phyloP scores from a whole-genome alignment of 30 jellyfish, hydroid and myxozoan species.

The Cassiopea xamachana region DNA sequence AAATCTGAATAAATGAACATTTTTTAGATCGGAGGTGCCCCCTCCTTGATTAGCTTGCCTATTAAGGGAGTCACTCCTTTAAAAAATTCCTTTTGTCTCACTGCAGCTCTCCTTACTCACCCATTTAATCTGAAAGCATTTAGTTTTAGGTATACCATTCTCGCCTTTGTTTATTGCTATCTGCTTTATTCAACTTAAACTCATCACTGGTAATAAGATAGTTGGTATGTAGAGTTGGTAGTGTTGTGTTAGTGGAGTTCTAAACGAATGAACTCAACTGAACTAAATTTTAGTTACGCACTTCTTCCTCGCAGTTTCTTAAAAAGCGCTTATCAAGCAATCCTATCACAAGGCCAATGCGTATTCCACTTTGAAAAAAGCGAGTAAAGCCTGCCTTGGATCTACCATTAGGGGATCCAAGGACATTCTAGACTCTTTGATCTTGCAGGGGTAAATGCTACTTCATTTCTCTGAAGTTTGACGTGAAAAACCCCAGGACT shows the following conservation, averaged over 20 bases:
- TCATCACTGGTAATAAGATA: neutral
- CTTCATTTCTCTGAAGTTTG: neutral
- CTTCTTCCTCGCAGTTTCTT: neutral
- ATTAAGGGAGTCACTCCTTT: slow-evolving; percentile 23
- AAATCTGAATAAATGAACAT: neutral
- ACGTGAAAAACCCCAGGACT: neutral
- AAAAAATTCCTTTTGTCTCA: slow-evolving; percentile 16
- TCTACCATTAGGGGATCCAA: no score
- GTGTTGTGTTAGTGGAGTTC: neutral
- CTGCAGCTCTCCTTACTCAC: neutral
- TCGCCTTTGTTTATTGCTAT: slow-evolving; percentile 3
- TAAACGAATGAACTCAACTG: slow-evolving; percentile 28
- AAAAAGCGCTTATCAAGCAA: no score
- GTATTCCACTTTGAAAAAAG: no score
- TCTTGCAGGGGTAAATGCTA: no score
- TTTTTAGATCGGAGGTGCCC: slow-evolving; percentile 16
- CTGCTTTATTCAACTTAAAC: slow-evolving; percentile 2
- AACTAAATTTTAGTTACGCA: neutral
- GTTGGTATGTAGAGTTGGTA: neutral
- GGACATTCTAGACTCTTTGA: no score
- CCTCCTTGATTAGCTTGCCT: slow-evolving; percentile 29
- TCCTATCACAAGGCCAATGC: no score
- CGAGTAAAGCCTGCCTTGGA: no score
- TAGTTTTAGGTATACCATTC: slow-evolving; percentile 1
- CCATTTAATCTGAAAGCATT: slow-evolving; percentile 9